Evolutionary conservation across 2,113 vertebrate genomes (phyloP), one percentile per base, ranked within the genome.

Genomic region (Centropristis striata): DNA sequence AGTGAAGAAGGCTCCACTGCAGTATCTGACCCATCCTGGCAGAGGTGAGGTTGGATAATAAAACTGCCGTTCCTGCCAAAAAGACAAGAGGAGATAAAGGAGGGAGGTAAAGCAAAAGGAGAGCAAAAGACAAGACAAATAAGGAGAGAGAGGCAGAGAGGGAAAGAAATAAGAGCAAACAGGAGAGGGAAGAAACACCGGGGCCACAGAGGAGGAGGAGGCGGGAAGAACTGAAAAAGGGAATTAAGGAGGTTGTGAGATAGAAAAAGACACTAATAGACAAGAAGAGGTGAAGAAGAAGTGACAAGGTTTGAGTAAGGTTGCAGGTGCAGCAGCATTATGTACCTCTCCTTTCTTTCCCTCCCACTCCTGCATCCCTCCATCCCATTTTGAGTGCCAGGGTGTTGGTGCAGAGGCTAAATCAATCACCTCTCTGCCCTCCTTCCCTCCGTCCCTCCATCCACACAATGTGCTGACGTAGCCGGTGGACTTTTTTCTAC

Each of bases 1-100:
- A 81, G 74, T 51, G 59, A 74, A 85, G 60, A 68, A 12, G 12
- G 58, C 67, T 88, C 78, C 82, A 86, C 88, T 86, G 88, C 90
- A 81, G 88, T 75, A 84, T 85, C 78, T 86, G 88, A 91, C 90
- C 90, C 85, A 85, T 66, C 84, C 87, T 88, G 84, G 81, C 80
- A 83, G 84, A 88, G 81, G 85, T 89, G 87, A 85, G 32, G 70
- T 46, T 71, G 67, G 77, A 84, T 85, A 83, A 79, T 83, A 87
- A 88, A 89, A 81, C 58, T 23, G 15, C 68, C 85, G 75, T 61
- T 83, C 64, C 84, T 92, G 90, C 90, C 80, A 89, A 87, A 80
- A 74, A 86, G 75, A 90, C 18, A 6, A 73, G 64, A 63, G 32
- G 46, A 83, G 86, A 83, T 88, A 76, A 67, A 15, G 60, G 64